Evolutionary conservation across 1,140 invertebrate genomes (phyloP).

Genomic region (Coenobita brevimanus): DNA sequence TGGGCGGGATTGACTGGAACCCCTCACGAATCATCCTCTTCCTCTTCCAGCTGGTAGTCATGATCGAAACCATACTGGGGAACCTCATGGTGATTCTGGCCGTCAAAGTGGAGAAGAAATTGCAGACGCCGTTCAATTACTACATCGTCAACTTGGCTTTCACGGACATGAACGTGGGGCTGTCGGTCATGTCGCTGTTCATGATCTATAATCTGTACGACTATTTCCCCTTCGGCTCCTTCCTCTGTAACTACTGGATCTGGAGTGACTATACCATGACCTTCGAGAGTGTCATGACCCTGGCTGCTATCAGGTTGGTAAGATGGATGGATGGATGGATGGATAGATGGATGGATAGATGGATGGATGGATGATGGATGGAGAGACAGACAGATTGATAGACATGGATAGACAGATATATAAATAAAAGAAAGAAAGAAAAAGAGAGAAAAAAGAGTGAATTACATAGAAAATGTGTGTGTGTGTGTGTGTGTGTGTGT

Average conservation of each 20-base stretch:
- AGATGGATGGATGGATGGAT: constrained; percentile 37
- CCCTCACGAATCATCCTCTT: constrained; percentile 44
- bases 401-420: too few species aligned
- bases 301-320: constrained; percentile 73
- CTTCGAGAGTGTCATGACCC: constrained; percentile 73
- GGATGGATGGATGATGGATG: too few species aligned
- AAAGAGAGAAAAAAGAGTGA: too few species aligned
- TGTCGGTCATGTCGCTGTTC: constrained; percentile 72
- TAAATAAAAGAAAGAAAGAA: too few species aligned
- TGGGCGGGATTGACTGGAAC: constrained; percentile 36
- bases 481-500: too few species aligned
- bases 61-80: constrained; percentile 70
- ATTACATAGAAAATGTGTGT: too few species aligned
- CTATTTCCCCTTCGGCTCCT: constrained; percentile 70
- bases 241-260: constrained; percentile 73
- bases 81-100: constrained; percentile 71
- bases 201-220: constrained; percentile 70
- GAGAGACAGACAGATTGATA: too few species aligned
- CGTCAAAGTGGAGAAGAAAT: constrained; percentile 69
- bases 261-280: constrained; percentile 74
- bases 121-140: constrained; percentile 71
- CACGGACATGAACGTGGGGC: constrained; percentile 71
- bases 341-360: too few species aligned
- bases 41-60: constrained; percentile 70
- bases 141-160: constrained; percentile 72